These are phyloP conservation scores for Spermophilus dauricus DNA, from an alignment of 2,113 vertebrate species.

Conservation along the genomic window DNA sequence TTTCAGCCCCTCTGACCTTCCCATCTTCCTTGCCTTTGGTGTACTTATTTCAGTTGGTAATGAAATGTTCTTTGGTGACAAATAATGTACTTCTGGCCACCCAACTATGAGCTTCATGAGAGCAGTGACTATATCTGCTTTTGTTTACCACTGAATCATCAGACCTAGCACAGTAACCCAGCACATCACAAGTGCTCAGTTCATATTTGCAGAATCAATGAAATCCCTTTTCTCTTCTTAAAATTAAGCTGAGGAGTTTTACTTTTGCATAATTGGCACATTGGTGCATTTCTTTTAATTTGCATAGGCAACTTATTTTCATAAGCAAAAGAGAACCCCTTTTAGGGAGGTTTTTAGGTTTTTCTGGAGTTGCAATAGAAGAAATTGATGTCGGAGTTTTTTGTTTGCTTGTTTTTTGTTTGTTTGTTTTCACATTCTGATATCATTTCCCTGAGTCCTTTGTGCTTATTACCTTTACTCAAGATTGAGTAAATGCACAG, in stretches of 20 bases:
- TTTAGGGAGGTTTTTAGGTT: conserved; percentile 6
- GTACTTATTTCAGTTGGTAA: not conserved
- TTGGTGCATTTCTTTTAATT: conserved; percentile 23
- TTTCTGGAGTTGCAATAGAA: conserved; percentile 2
- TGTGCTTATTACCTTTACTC: not conserved
- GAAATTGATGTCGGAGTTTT: not conserved
- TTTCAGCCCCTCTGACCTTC: not conserved
- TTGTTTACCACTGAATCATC: not conserved
- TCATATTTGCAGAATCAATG: conserved; percentile 50
- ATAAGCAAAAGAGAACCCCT: not conserved
- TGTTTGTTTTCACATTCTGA: not conserved
- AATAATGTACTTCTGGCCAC: conserved; percentile 7
- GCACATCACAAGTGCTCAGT: not conserved
- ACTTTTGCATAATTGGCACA: conserved; percentile 35
- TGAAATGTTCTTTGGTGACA: not conserved
- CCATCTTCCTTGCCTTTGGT: not conserved
- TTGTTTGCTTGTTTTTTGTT: not conserved
- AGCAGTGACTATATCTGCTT: not conserved
- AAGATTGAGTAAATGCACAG: not conserved
- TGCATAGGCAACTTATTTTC: conserved; percentile 24
- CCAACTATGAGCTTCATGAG: not conserved
- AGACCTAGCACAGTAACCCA: not conserved
- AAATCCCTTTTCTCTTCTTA: conserved; percentile 12
- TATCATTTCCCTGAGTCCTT: conserved; percentile 9
- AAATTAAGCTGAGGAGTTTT: conserved; percentile 1